phyloP scores from a whole-genome alignment of 2,888 invertebrate genomes.

The Acheta domesticus region DNA sequence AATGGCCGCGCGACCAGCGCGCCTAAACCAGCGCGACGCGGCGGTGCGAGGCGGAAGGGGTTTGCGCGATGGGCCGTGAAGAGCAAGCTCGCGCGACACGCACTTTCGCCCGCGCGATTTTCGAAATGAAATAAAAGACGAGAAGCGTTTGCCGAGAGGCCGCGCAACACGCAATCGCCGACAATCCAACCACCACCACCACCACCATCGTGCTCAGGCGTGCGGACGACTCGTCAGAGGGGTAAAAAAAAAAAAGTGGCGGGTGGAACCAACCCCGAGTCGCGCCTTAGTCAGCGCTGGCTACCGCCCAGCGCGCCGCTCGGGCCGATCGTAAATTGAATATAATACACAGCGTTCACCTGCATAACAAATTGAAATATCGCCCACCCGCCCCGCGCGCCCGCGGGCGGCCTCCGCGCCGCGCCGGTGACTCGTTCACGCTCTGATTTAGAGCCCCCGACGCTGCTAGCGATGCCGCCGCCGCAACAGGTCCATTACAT shows the following conservation, averaged over 20 bases:
- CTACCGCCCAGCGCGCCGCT: neutral
- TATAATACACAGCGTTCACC: neutral
- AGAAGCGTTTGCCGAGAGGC: too few relatives aligned
- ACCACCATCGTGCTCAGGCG: too few relatives aligned
- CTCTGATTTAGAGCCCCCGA: conserved; percentile 5
- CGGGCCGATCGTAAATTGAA: conserved; percentile 1
- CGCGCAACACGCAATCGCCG: too few relatives aligned
- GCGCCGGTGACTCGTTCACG: neutral
- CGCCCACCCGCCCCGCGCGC: neutral
- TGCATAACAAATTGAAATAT: conserved; percentile 6
- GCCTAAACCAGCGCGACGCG: neutral
- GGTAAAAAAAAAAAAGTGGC: neutral
- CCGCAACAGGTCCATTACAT: conserved; percentile 18
- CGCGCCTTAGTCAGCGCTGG: conserved; percentile 2
- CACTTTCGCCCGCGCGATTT: too few relatives aligned
- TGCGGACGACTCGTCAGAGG: too few relatives aligned
- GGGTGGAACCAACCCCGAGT: neutral
- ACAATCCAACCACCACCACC: too few relatives aligned
- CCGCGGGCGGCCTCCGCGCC: neutral
- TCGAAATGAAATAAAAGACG: too few relatives aligned
- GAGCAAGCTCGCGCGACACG: neutral
- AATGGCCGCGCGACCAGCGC: neutral
- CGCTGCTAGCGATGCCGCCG: neutral
- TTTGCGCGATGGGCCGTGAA: neutral
- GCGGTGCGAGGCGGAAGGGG: neutral